Evolutionary conservation across 2,113 vertebrate species (phyloP).

Genomic region (Perca fluviatilis): DNA sequence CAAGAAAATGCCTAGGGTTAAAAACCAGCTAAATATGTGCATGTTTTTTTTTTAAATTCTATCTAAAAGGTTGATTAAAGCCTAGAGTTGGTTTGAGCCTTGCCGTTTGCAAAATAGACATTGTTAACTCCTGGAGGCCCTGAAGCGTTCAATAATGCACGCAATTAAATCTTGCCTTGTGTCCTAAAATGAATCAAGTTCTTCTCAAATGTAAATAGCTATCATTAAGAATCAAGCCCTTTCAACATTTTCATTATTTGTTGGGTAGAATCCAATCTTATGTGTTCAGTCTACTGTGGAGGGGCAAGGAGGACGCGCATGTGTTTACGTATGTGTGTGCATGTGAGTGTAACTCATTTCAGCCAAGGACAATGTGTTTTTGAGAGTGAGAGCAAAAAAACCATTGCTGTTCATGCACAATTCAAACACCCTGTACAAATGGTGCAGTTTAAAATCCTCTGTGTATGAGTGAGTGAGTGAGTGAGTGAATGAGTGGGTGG

Average conservation of each 20-base stretch:
- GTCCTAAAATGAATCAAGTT: slow-evolving; percentile 39
- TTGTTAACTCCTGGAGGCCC: slow-evolving; percentile 6
- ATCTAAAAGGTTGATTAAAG: slow-evolving; percentile 18
- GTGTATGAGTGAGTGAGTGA: not conserved
- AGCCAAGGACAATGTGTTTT: slow-evolving; percentile 34
- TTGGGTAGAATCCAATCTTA: not conserved
- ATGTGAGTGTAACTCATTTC: slow-evolving; percentile 15
- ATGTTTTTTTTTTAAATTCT: not conserved
- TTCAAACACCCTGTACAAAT: slow-evolving; percentile 2
- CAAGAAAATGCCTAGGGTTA: not conserved
- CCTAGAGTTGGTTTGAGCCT: not conserved
- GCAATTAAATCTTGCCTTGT: slow-evolving; percentile 20
- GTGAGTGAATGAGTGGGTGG: not conserved
- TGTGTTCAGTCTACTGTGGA: slow-evolving; percentile 22
- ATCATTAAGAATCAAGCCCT: slow-evolving; percentile 33
- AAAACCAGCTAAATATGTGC: not conserved
- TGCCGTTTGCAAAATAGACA: not conserved
- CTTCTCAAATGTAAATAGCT: slow-evolving; percentile 49
- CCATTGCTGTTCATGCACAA: not conserved
- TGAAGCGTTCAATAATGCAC: slow-evolving; percentile 24
- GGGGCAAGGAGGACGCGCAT: not conserved
- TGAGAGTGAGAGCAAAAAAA: not conserved
- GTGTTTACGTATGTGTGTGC: slow-evolving; percentile 2
- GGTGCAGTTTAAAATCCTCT: not conserved
- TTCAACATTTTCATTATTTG: slow-evolving; percentile 26